These are phyloP conservation scores for Stictonetta naevosa DNA, from an alignment of 2,113 vertebrate species.

Conservation along the genomic window DNA sequence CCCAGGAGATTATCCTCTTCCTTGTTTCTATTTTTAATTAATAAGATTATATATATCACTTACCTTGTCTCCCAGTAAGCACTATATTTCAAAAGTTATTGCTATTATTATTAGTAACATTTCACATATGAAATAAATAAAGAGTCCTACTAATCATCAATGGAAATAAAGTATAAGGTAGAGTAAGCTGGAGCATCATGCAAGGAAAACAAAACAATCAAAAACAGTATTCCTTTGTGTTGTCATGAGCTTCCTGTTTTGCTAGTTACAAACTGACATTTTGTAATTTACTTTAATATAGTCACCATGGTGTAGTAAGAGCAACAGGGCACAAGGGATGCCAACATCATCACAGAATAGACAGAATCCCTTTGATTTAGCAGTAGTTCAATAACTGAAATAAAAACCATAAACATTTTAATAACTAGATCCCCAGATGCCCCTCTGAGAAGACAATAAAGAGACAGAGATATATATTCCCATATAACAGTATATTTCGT, in stretches of 20 bases:
- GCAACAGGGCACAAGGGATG: neutral
- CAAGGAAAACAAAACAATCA: neutral
- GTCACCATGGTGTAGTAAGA: neutral
- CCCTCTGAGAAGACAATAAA: constrained; percentile 25
- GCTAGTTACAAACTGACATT: neutral
- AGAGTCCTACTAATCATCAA: neutral
- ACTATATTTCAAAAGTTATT: neutral
- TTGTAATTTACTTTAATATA: neutral
- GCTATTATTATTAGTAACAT: neutral
- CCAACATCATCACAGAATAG: neutral
- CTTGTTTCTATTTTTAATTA: neutral
- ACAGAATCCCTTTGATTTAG: constrained; percentile 10
- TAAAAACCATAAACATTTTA: neutral
- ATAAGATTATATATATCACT: neutral
- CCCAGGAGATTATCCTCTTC: neutral
- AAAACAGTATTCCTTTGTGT: neutral
- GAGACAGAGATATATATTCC: neutral
- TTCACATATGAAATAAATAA: neutral
- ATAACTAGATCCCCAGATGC: neutral
- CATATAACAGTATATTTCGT: neutral
- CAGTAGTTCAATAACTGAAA: constrained; percentile 33
- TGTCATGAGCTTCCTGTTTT: neutral
- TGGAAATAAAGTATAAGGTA: neutral
- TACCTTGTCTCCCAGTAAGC: neutral
- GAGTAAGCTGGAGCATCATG: neutral